Evolutionary conservation across 2,888 invertebrate genomes (phyloP).

Genomic region (Papilio protenor): DNA sequence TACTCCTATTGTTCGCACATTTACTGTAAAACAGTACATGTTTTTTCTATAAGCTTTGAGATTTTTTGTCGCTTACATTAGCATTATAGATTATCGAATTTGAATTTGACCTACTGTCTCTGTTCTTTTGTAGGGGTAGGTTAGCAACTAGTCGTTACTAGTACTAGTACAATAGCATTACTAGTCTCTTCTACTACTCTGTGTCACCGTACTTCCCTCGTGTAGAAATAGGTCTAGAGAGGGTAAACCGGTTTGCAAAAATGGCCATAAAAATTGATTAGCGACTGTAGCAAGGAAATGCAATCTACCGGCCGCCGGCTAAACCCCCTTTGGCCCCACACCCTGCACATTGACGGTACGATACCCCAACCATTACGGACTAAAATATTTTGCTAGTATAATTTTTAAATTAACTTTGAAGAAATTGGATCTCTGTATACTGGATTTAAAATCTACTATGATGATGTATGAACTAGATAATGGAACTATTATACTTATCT

Average conservation of each 20-base stretch:
- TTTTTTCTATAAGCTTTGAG: not conserved
- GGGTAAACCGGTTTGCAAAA: constrained; percentile 68
- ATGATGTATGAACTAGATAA: no score
- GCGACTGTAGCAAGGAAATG: constrained; percentile 79
- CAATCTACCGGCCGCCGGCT: constrained; percentile 69
- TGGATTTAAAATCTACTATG: not conserved
- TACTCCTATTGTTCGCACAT: not conserved
- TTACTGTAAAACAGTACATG: not conserved
- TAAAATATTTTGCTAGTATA: constrained; percentile 1
- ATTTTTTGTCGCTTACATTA: no score
- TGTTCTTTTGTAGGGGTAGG: not conserved
- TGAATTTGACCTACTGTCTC: not conserved
- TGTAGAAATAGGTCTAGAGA: constrained; percentile 22
- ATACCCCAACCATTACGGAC: not conserved
- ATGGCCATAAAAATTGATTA: constrained; percentile 81
- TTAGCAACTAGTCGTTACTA: no score
- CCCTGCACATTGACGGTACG: constrained; percentile 12
- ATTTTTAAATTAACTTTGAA: not conserved
- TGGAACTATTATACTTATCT: no score
- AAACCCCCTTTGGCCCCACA: constrained; percentile 45
- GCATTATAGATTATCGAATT: not conserved
- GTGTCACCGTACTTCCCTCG: not conserved
- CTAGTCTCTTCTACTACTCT: not conserved
- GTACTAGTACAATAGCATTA: not conserved
- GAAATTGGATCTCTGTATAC: not conserved